A percentile compares a stretch with the other conserved stretches of the same genome.
phyloP scores from a whole-genome alignment of 2,113 vertebrate species.

The Cygnus atratus region DNA sequence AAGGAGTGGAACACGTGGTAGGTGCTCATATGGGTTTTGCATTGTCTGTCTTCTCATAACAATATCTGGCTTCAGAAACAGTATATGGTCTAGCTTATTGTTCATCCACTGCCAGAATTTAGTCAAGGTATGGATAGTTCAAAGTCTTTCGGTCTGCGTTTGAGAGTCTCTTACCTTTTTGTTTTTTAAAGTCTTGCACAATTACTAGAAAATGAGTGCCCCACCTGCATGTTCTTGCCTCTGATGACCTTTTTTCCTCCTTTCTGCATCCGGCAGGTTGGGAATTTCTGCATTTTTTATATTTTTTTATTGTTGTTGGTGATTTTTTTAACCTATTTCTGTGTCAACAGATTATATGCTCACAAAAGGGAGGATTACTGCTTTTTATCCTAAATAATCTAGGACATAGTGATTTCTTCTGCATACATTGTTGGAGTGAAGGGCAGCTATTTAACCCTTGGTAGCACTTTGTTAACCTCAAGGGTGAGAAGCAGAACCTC shows the following conservation, averaged over 20 bases:
- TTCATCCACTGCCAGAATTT: not conserved
- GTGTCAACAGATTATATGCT: slow-evolving; percentile 38
- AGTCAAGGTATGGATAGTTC: not conserved
- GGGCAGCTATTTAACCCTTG: not conserved
- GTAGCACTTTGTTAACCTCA: not conserved
- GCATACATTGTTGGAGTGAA: not conserved
- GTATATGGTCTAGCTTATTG: not conserved
- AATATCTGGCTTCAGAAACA: not conserved
- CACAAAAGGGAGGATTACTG: slow-evolving; percentile 12
- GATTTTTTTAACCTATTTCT: slow-evolving; percentile 1
- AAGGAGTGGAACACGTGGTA: not conserved
- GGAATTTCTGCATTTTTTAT: not conserved
- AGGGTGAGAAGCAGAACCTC: not conserved
- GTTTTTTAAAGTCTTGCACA: not conserved
- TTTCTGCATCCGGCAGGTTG: not conserved
- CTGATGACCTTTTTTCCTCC: not conserved
- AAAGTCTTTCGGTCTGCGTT: not conserved
- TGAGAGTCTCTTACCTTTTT: not conserved
- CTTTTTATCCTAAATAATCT: slow-evolving; percentile 34
- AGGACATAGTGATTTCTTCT: not conserved
- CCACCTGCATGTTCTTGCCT: not conserved
- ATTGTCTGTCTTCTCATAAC: not conserved
- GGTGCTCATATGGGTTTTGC: not conserved
- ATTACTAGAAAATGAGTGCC: not conserved
- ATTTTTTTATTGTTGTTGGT: not conserved